Conservation (phyloP, 2,113 vertebrate genomes). For the Bubo blakistoni region DNA sequence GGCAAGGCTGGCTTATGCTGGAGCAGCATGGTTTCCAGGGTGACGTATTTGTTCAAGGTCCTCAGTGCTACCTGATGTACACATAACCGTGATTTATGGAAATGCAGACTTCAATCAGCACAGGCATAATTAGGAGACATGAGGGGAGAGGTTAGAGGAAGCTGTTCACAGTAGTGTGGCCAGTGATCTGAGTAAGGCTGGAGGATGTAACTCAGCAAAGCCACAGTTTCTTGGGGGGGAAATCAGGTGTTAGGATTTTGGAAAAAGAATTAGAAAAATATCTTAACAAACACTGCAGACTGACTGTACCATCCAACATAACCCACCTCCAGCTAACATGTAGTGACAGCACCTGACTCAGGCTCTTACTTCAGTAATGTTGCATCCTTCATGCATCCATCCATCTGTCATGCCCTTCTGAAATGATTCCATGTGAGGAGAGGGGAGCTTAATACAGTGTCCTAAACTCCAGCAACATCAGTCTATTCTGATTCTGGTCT, state of each 20-base stretch:
- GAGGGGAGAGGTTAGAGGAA: neutral
- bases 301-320: neutral
- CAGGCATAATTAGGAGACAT: neutral
- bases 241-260: neutral
- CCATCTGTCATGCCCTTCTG: neutral
- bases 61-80: neutral
- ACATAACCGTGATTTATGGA: neutral
- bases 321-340: neutral
- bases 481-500: neutral
- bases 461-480: neutral
- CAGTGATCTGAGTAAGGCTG: neutral
- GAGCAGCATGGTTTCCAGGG: neutral
- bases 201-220: neutral
- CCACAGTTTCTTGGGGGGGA: neutral
- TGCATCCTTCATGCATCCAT: neutral
- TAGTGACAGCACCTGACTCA: slow-evolving; percentile 11
- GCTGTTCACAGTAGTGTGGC: neutral
- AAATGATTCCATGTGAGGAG: neutral
- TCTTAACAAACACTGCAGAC: neutral
- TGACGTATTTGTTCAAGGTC: neutral
- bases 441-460: neutral
- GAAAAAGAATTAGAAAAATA: neutral
- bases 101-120: neutral
- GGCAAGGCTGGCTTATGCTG: neutral
- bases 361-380: neutral